Evolutionary conservation across 2,888 invertebrate genomes (phyloP).

Genomic region (Thyatira batis): DNA sequence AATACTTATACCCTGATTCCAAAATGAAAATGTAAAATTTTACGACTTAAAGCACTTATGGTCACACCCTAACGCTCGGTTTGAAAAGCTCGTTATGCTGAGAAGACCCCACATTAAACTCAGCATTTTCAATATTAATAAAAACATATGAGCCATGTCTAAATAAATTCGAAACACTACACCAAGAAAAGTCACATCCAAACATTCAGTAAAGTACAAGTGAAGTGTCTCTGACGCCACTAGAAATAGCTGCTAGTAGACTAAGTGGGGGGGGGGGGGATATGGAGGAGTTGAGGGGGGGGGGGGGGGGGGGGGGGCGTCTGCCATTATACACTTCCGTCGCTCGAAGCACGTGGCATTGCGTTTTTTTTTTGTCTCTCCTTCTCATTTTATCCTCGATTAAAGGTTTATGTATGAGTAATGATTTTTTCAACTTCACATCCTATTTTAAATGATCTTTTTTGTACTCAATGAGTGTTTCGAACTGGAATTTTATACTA

Average conservation of each 20-base stretch:
- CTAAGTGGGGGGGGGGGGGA: conserved; percentile 29
- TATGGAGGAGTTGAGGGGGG: conserved; percentile 16
- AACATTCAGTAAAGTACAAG: conserved; percentile 63
- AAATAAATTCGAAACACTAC: conserved; percentile 37
- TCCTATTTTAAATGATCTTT: conserved; percentile 1
- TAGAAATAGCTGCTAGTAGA: conserved; percentile 60
- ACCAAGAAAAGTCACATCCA: conserved; percentile 54
- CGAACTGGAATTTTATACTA: background rate
- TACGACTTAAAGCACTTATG: too few relatives aligned
- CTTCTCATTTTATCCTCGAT: conserved; percentile 14
- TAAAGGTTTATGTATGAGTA: conserved; percentile 1
- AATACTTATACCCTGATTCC: too few relatives aligned
- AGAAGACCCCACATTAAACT: too few relatives aligned
- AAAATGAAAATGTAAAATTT: too few relatives aligned
- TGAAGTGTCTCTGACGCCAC: conserved; percentile 72
- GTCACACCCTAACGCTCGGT: too few relatives aligned
- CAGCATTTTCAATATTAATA: too few relatives aligned
- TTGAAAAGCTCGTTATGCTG: too few relatives aligned
- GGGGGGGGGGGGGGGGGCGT: conserved; percentile 21
- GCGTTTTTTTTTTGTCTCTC: conserved; percentile 48
- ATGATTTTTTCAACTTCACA: background rate
- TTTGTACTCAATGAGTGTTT: background rate
- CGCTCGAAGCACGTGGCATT: conserved; percentile 59
- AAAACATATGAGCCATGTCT: too few relatives aligned
- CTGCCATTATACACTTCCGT: conserved; percentile 54